Evolutionary conservation across 2,797 vertebrate species (phyloP).

Genomic region (Dendrocincla fuliginosa): DNA sequence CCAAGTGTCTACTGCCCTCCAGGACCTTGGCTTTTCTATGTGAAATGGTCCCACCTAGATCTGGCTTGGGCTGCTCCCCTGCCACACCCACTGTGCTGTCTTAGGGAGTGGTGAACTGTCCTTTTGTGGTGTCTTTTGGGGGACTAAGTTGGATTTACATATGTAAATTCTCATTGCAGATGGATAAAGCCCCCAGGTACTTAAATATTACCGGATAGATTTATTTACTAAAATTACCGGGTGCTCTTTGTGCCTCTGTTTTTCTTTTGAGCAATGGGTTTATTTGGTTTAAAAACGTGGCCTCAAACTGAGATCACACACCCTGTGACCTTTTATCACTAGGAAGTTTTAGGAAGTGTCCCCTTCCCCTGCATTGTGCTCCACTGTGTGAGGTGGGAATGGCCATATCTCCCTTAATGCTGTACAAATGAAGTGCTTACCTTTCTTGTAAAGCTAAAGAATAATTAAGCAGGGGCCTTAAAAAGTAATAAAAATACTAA

Average conservation of each 20-base stretch:
- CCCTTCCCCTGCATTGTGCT: neutral
- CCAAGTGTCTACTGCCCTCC: neutral
- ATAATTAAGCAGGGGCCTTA: neutral
- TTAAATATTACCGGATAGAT: neutral
- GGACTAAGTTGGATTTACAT: neutral
- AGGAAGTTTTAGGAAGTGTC: neutral
- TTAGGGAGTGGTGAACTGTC: neutral
- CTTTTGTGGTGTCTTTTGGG: neutral
- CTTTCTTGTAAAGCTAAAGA: neutral
- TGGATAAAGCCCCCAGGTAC: neutral
- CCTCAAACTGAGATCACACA: neutral
- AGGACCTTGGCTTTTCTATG: neutral
- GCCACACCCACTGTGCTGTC: neutral
- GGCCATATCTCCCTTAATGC: neutral
- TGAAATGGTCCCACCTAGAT: neutral
- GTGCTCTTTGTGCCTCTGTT: neutral
- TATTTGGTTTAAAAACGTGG: neutral
- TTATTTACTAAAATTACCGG: neutral
- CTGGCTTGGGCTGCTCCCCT: neutral
- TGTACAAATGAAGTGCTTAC: neutral
- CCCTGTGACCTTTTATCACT: neutral
- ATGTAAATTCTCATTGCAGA: neutral
- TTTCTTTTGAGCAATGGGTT: neutral
- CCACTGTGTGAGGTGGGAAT: neutral
- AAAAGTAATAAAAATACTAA: neutral